Percentiles rank a stretch among this genome's conserved stretches.
phyloP scores from a whole-genome alignment of 2,888 invertebrate genomes.

The Zygaena filipendulae region DNA sequence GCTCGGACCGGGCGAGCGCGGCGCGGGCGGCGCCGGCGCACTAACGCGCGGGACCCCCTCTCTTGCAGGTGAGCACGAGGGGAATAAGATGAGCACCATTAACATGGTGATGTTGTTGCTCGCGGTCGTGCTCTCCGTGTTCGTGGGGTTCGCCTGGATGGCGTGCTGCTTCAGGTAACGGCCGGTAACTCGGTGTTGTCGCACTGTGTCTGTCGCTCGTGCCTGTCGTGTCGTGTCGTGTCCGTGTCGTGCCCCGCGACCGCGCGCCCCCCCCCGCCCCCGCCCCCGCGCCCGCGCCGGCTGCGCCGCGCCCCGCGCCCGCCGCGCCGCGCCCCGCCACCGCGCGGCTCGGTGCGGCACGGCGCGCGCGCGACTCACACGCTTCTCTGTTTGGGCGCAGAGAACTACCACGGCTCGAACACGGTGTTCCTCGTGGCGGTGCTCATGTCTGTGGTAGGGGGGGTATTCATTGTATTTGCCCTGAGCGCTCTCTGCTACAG shows the following conservation, averaged over 20 bases:
- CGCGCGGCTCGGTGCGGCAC: slow-evolving; percentile 20
- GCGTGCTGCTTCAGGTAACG: slow-evolving; percentile 94
- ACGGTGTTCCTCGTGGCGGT: slow-evolving; percentile 97
- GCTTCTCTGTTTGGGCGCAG: slow-evolving; percentile 72
- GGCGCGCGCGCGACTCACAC: slow-evolving; percentile 35
- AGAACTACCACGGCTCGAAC: slow-evolving; percentile 97
- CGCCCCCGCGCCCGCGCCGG: slow-evolving; percentile 36
- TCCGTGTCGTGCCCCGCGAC: slow-evolving; percentile 22
- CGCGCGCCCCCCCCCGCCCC: slow-evolving; percentile 38
- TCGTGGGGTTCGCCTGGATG: slow-evolving; percentile 95
- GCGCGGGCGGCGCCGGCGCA: slow-evolving; percentile 59
- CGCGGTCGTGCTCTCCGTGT: slow-evolving; percentile 92
- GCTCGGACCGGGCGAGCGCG: slow-evolving; percentile 41
- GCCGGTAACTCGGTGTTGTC: slow-evolving; percentile 61
- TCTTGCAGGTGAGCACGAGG: slow-evolving; percentile 78
- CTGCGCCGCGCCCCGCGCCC: slow-evolving; percentile 29
- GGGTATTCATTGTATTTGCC: slow-evolving; percentile 98
- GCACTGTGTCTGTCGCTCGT: slow-evolving; percentile 55
- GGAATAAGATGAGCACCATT: slow-evolving; percentile 88
- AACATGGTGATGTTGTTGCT: slow-evolving; percentile 93
- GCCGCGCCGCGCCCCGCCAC: slow-evolving; percentile 20
- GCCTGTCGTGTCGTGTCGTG: slow-evolving; percentile 45
- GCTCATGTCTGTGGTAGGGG: slow-evolving; percentile 99
- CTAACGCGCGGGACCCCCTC: slow-evolving; percentile 64
- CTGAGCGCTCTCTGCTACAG: slow-evolving; percentile 99